Evolutionary conservation across 2,888 invertebrate genomes (phyloP), one percentile per base, ranked within the genome.

Genomic region (Aelia acuminata): DNA sequence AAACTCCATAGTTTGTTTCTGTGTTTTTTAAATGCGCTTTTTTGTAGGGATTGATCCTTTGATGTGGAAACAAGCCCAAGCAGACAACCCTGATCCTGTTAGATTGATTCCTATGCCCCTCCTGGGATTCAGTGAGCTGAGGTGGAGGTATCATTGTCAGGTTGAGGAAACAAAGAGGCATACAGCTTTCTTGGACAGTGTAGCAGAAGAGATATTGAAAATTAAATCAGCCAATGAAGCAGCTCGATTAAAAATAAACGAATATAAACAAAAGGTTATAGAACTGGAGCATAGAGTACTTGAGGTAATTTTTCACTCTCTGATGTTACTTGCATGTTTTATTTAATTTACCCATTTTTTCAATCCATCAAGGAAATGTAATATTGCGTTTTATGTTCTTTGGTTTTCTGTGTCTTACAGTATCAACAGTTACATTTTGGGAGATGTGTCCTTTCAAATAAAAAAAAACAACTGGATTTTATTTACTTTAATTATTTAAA

Each of bases 41-140:
- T 90, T 90, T 90, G 89, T 92, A 95, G 97, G 98, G n/a, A 96
- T 99, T 91, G 98, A 98, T 92, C 95, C 96, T 85, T 94, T 97
- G 89, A 94, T 99, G 91, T 99, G 99, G 99, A 96, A 97, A 91
- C 98, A 99, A 92, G 99, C 99, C 0, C 98, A 98, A 91, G 93
- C 96, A 48, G 98, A 99, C 91, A 99, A 99, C 93, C 99, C 99
- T 0, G 97, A 99, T 92, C 95, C 97, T 0, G 95, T 95, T 53
- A 95, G 95, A 91, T 96, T 98, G 91, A 96, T 99, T 91, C 99
- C 99, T 0, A 97, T 98, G 20, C 98, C 98, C 0, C 96, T 99
- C 92, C 95, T 98, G 90, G 99, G 99, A 0, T 98, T 99, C 92
- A 92, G 92, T 53, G 94, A 94, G 90, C 92, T 95, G 7, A 93